phyloP scores from a whole-genome alignment of 2,888 invertebrate genomes.

The Hypercompe scribonia region DNA sequence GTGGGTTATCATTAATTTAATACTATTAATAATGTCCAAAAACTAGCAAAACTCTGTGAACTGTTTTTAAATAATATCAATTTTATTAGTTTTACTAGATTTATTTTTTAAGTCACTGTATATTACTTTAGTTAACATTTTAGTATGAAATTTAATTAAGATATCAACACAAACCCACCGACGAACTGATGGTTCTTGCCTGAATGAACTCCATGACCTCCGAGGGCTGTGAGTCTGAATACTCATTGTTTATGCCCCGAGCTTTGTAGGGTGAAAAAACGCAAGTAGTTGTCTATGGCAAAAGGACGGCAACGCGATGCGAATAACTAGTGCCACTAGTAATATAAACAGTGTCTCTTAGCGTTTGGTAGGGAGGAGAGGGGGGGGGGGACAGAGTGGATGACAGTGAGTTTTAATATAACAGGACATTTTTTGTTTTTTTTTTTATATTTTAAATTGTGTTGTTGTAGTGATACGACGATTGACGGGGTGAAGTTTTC shows the following conservation, averaged over 20 bases:
- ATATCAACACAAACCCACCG: not conserved
- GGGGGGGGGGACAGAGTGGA: slow-evolving; percentile 53
- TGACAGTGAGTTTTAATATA: slow-evolving; percentile 31
- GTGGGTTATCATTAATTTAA: no score
- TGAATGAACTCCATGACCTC: slow-evolving; percentile 50
- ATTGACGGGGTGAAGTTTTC: not conserved
- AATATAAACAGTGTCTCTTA: slow-evolving; percentile 73
- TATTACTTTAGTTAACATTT: not conserved
- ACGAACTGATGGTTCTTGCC: slow-evolving; percentile 11
- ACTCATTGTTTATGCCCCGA: slow-evolving; percentile 48
- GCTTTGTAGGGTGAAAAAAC: slow-evolving; percentile 44
- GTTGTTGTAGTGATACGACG: not conserved
- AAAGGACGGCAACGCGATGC: slow-evolving; percentile 51
- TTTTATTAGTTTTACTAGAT: no score
- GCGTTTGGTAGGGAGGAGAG: slow-evolving; percentile 47
- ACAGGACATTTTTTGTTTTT: slow-evolving; percentile 15
- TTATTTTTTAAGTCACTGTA: no score
- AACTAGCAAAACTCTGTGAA: no score
- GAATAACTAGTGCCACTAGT: slow-evolving; percentile 61
- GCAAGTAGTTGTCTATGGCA: slow-evolving; percentile 47
- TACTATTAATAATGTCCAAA: no score
- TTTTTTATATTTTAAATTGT: not conserved
- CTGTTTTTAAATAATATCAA: no score
- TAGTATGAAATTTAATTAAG: not conserved
- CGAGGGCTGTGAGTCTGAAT: slow-evolving; percentile 46